phyloP scores from a whole-genome alignment of 2,888 invertebrate species.

The Lamellibrachia satsuma region DNA sequence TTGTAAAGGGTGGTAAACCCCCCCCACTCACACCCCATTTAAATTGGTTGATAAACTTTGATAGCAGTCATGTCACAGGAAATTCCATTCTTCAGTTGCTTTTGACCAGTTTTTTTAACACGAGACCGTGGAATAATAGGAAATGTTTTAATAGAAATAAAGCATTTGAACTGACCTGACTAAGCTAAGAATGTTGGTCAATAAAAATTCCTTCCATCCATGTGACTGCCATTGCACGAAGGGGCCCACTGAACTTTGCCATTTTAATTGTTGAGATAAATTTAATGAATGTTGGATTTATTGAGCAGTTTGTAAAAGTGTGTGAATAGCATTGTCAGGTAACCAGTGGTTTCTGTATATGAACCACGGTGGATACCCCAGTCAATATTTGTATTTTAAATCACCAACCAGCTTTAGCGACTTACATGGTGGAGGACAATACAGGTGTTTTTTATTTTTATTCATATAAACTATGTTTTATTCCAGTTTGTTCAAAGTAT shows the following conservation, averaged over 20 bases:
- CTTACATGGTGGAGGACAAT: not conserved
- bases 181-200: not conserved
- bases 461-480: too few species aligned
- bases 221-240: not conserved
- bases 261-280: not conserved
- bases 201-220: not conserved
- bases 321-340: not conserved
- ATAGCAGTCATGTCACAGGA: not conserved
- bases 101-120: not conserved
- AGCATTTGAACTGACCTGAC: slow-evolving; percentile 12
- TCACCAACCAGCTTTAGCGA: too few species aligned
- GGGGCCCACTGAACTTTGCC: not conserved
- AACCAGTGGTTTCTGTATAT: too few species aligned
- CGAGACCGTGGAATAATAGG: not conserved
- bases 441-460: not conserved
- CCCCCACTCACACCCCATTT: not conserved
- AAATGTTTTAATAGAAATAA: not conserved
- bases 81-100: not conserved
- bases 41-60: not conserved
- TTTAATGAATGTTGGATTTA: not conserved
- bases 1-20: not conserved
- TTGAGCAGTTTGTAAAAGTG: not conserved
- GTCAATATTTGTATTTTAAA: too few species aligned
- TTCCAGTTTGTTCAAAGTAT: not conserved
- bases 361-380: too few species aligned